phyloP scores from a whole-genome alignment of 2,113 vertebrate species.

The Poeciliopsis retropinna region DNA sequence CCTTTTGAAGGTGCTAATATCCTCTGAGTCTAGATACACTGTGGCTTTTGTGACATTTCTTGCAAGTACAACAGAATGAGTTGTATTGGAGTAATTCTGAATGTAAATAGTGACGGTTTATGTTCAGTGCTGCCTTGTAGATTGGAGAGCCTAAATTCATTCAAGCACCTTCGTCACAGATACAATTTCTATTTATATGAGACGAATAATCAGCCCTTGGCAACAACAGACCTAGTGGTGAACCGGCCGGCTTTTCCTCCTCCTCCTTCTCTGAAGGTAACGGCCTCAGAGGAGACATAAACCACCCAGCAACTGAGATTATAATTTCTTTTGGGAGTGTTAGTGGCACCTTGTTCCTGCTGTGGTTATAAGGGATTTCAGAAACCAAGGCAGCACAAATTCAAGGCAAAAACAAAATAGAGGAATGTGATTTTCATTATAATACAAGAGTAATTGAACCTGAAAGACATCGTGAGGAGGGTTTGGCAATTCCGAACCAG shows the following conservation, averaged over 20 bases:
- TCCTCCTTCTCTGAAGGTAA: neutral
- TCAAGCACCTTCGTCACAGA: neutral
- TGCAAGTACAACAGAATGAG: neutral
- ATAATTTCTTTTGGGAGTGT: neutral
- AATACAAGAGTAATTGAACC: neutral
- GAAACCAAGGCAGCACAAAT: neutral
- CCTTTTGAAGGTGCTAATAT: too few relatives aligned
- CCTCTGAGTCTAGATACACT: neutral
- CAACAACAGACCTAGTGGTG: neutral
- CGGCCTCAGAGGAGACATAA: neutral
- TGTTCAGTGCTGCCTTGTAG: neutral
- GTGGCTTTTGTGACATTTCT: neutral
- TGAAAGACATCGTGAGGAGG: neutral
- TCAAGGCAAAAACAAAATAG: neutral
- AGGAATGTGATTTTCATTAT: neutral
- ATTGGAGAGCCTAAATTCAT: too few relatives aligned
- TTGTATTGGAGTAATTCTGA: neutral
- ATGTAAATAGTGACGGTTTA: neutral
- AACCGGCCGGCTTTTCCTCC: neutral
- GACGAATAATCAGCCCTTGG: neutral
- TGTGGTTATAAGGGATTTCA: neutral
- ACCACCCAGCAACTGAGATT: too few relatives aligned
- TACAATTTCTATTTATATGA: slow-evolving; percentile 4
- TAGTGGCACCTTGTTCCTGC: neutral
- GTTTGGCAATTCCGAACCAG: neutral